phyloP scores from a whole-genome alignment of 2,888 invertebrate genomes.

The Sycophila texana region DNA sequence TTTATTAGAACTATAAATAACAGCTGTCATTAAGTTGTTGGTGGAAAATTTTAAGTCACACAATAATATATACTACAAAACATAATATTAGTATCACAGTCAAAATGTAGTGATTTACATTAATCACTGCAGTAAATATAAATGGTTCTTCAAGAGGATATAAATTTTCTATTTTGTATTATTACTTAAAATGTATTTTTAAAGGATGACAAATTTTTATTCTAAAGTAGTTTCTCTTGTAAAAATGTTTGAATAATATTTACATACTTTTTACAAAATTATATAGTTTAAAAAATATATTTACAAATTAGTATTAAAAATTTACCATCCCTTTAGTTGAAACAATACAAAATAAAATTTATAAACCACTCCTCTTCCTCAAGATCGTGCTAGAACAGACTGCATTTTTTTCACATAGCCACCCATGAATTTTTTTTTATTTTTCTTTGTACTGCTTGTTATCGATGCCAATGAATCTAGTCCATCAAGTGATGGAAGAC shows the following conservation, averaged over 20 bases:
- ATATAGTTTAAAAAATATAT: neutral
- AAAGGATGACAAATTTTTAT: neutral
- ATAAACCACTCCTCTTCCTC: slow-evolving; percentile 21
- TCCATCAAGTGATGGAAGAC: slow-evolving; percentile 48
- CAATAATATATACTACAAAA: slow-evolving; percentile 13
- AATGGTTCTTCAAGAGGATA: slow-evolving; percentile 1
- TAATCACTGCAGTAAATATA: neutral
- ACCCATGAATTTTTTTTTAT: slow-evolving; percentile 61
- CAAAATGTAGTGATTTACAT: neutral
- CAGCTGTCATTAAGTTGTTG: neutral
- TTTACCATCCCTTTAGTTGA: slow-evolving; percentile 6
- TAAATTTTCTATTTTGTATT: neutral
- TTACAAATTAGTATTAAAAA: slow-evolving; percentile 20
- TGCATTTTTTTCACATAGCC: slow-evolving; percentile 63
- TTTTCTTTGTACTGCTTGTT: slow-evolving; percentile 46
- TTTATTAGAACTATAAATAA: slow-evolving; percentile 39
- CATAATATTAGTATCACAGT: slow-evolving; percentile 53
- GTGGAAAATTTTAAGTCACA: slow-evolving; percentile 28
- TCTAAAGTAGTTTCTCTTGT: too few relatives aligned
- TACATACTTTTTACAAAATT: neutral
- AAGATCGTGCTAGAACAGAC: slow-evolving; percentile 61
- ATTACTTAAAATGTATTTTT: neutral
- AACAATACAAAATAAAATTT: slow-evolving; percentile 17
- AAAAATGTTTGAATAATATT: neutral
- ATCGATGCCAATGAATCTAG: slow-evolving; percentile 46